Evolutionary conservation across 2,888 invertebrate species (phyloP).

Genomic region (Nomada lathburiana): DNA sequence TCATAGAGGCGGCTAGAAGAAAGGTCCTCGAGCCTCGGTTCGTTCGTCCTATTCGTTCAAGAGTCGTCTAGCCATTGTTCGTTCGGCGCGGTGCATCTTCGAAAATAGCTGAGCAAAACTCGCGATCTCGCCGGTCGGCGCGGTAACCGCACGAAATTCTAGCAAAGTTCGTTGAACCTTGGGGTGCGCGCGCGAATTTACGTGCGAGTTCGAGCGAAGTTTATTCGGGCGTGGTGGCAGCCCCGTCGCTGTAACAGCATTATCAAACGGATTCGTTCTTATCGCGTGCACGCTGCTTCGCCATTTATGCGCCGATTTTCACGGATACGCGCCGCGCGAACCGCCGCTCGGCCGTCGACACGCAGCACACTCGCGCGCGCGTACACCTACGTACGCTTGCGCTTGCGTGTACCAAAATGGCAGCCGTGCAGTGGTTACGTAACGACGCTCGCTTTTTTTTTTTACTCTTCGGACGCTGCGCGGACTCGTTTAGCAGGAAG

Average conservation of each 20-base stretch:
- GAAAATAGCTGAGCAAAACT: conserved; percentile 14
- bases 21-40: neutral
- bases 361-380: conserved; percentile 19
- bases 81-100: neutral
- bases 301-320: conserved; percentile 45
- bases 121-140: neutral
- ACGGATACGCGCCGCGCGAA: conserved; percentile 23
- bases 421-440: conserved; percentile 60
- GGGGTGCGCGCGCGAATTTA: conserved; percentile 23
- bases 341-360: neutral
- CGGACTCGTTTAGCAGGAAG: conserved; percentile 29
- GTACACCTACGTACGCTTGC: conserved; percentile 10
- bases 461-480: neutral
- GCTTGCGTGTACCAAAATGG: conserved; percentile 69
- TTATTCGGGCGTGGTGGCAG: conserved; percentile 10
- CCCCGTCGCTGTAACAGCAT: conserved; percentile 14
- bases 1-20: neutral
- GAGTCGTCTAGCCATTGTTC: neutral
- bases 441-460: conserved; percentile 48
- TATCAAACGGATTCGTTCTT: conserved; percentile 40
- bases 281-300: conserved; percentile 33
- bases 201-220: conserved; percentile 2
- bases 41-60: neutral
- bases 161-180: conserved; percentile 54
- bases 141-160: conserved; percentile 20